phyloP scores from a whole-genome alignment of 2,888 invertebrate species.

The Nomada fucata region DNA sequence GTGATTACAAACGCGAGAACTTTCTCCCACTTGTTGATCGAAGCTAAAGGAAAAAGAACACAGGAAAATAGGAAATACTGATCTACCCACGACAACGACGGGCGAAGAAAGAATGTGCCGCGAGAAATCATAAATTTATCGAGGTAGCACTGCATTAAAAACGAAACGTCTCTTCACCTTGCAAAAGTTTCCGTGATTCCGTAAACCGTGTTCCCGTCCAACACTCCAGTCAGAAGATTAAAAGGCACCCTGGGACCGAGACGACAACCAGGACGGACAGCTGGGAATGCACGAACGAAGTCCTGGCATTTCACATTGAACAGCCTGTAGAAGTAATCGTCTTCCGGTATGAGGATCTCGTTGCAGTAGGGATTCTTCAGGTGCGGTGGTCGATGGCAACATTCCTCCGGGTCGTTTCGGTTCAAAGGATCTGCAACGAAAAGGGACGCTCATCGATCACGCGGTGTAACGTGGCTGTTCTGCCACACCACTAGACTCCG shows the following conservation, averaged over 20 bases:
- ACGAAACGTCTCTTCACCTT: constrained; percentile 84
- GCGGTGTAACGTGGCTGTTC: not conserved
- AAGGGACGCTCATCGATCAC: constrained; percentile 44
- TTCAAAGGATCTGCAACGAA: constrained; percentile 89
- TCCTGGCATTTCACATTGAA: constrained; percentile 95
- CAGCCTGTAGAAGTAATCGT: constrained; percentile 95
- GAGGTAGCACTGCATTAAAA: not conserved
- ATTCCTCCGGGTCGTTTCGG: constrained; percentile 96
- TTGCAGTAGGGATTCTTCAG: constrained; percentile 96
- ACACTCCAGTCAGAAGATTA: constrained; percentile 93
- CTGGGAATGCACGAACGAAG: constrained; percentile 95
- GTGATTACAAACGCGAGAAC: too few relatives aligned
- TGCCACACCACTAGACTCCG: not conserved
- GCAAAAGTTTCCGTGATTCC: constrained; percentile 93
- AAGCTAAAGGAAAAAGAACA: too few relatives aligned
- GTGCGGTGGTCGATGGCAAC: constrained; percentile 92
- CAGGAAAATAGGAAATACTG: too few relatives aligned
- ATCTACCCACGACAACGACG: too few relatives aligned
- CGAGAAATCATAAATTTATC: too few relatives aligned
- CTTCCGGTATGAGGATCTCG: constrained; percentile 94
- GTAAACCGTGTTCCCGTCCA: constrained; percentile 96
- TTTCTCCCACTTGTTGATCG: too few relatives aligned
- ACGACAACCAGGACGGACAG: constrained; percentile 93
- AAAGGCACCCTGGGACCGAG: constrained; percentile 94
- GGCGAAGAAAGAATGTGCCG: too few relatives aligned